These are phyloP conservation scores for Pitta sordida DNA, from an alignment of 2,113 vertebrate species.

Conservation along the genomic window DNA sequence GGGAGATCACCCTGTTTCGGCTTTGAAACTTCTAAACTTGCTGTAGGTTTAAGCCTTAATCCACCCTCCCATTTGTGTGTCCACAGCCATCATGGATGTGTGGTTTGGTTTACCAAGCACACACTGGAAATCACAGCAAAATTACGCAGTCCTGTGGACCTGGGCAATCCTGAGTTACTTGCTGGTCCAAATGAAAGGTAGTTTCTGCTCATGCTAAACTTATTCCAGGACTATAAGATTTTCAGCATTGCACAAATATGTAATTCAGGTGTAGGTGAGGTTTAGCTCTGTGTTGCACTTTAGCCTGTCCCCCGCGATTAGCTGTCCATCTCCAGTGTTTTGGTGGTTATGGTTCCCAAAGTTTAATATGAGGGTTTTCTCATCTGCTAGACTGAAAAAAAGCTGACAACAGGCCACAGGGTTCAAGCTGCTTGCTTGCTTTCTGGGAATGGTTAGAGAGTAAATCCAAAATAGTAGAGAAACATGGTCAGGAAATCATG, in stretches of 20 bases:
- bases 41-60: background rate
- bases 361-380: background rate
- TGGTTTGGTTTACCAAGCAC: background rate
- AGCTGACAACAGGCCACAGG: background rate
- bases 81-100: accelerated
- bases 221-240: background rate
- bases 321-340: background rate
- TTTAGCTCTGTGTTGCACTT: background rate
- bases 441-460: background rate
- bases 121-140: background rate
- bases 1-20: background rate
- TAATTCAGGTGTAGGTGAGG: background rate
- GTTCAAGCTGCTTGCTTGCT: background rate
- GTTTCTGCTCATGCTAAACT: background rate
- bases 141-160: background rate
- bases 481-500: background rate
- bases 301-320: background rate
- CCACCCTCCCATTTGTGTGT: background rate
- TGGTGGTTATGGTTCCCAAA: background rate
- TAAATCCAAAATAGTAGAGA: background rate
- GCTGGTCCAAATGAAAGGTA: background rate
- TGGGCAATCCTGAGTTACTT: background rate
- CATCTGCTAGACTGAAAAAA: background rate
- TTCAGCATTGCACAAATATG: background rate
- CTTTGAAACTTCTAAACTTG: background rate